phyloP scores from a whole-genome alignment of 2,888 invertebrate genomes.

The Girardia tigrina region DNA sequence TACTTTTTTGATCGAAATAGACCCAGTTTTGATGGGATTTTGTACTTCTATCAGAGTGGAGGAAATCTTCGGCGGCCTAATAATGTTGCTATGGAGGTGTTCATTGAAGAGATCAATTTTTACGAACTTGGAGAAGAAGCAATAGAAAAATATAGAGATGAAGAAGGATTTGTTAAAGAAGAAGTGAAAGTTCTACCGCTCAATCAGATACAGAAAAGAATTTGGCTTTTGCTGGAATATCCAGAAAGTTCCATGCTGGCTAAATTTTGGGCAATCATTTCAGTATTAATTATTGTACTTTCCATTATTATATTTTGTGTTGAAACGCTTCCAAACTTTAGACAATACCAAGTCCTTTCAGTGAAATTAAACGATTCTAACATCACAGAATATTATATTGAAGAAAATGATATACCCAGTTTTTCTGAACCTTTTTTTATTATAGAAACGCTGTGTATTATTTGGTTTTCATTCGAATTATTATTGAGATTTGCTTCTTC shows the following conservation, averaged over 20 bases:
- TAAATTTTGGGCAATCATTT: constrained; percentile 93
- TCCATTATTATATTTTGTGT: constrained; percentile 99
- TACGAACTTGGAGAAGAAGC: constrained; percentile 92
- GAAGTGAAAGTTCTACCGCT: constrained; percentile 92
- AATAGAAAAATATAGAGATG: constrained; percentile 58
- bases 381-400: not conserved
- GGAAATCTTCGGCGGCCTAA: constrained; percentile 88
- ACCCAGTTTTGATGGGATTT: constrained; percentile 96
- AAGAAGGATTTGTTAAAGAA: constrained; percentile 97
- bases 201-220: constrained; percentile 88
- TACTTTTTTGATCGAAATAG: constrained; percentile 99
- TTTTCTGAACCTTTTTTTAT: constrained; percentile 68
- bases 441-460: constrained; percentile 95
- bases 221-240: constrained; percentile 97
- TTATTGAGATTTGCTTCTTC: constrained; percentile 94
- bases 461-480: constrained; percentile 90
- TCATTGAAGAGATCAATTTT: constrained; percentile 97
- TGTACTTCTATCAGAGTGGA: constrained; percentile 84
- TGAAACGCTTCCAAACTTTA: constrained; percentile 96
- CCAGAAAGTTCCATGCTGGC: constrained; percentile 97
- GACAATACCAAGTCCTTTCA: constrained; percentile 67
- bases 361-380: constrained; percentile 26
- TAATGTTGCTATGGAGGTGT: constrained; percentile 89
- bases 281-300: constrained; percentile 90
- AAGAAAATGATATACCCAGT: constrained; percentile 37